These are phyloP conservation scores for Acanthoscelides obtectus DNA, from an alignment of 2,888 invertebrate species.

Conservation along the genomic window DNA sequence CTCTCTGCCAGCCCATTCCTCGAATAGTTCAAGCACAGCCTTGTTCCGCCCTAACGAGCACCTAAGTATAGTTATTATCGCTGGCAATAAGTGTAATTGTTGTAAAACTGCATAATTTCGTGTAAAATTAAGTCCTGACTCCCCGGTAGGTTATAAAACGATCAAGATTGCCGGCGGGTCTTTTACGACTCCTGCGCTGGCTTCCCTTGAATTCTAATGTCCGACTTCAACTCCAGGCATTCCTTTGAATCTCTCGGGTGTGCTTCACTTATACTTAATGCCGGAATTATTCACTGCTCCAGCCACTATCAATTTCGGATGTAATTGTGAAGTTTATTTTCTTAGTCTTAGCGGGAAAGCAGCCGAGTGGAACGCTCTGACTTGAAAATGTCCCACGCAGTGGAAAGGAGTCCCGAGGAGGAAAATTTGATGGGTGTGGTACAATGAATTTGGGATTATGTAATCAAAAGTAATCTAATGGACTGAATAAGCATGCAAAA, in stretches of 20 bases:
- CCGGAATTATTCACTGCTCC: constrained; percentile 26
- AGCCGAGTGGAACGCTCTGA: background rate
- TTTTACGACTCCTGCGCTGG: constrained; percentile 28
- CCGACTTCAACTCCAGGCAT: constrained; percentile 34
- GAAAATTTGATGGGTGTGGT: too few relatives aligned
- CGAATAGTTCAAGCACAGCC: constrained; percentile 10
- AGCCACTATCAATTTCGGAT: constrained; percentile 25
- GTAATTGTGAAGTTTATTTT: constrained; percentile 22
- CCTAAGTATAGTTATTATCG: background rate
- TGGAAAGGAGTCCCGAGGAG: background rate
- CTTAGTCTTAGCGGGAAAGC: constrained; percentile 1
- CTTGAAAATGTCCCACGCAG: background rate
- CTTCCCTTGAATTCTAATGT: constrained; percentile 34
- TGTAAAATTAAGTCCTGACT: constrained; percentile 27
- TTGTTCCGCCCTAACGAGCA: background rate
- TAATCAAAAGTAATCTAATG: too few relatives aligned
- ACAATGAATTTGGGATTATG: too few relatives aligned
- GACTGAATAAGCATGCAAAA: too few relatives aligned
- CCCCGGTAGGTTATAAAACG: constrained; percentile 34
- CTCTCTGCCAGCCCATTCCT: constrained; percentile 14
- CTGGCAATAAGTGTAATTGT: constrained; percentile 1
- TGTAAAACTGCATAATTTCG: constrained; percentile 1
- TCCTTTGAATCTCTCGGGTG: constrained; percentile 23
- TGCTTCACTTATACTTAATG: constrained; percentile 25
- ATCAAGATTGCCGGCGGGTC: constrained; percentile 2